Conservation (phyloP, 2,797 vertebrate genomes). For the Sternotherus odoratus region DNA sequence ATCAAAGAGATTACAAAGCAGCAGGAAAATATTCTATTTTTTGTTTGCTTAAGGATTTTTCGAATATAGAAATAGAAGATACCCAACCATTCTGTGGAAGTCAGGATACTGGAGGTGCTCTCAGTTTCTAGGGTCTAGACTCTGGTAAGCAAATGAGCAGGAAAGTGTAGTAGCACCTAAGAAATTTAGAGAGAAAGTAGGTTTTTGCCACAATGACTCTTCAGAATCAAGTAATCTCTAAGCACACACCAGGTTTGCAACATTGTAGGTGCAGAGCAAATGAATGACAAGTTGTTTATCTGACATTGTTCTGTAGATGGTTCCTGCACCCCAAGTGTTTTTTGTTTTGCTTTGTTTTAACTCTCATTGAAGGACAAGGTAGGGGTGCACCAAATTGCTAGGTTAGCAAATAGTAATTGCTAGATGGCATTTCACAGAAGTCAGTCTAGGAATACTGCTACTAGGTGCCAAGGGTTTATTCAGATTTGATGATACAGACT, state of each 20-base stretch:
- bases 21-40: fast-evolving
- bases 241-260: not conserved
- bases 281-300: not conserved
- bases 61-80: not conserved
- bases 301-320: not conserved
- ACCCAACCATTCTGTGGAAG: not conserved
- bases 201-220: not conserved
- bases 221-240: not conserved
- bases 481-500: not conserved
- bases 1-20: not conserved
- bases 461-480: not conserved
- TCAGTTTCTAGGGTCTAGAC: not conserved
- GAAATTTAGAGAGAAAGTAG: not conserved
- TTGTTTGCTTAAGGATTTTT: not conserved
- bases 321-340: not conserved
- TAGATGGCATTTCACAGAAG: not conserved
- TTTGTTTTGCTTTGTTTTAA: not conserved
- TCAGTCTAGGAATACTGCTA: not conserved
- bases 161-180: not conserved
- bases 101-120: not conserved
- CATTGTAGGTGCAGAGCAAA: not conserved
- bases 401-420: not conserved
- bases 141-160: not conserved
- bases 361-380: not conserved
- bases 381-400: not conserved